Base-by-base conservation (phyloP, 2,888 invertebrate species). In the Cephonodes hylas region DNA sequence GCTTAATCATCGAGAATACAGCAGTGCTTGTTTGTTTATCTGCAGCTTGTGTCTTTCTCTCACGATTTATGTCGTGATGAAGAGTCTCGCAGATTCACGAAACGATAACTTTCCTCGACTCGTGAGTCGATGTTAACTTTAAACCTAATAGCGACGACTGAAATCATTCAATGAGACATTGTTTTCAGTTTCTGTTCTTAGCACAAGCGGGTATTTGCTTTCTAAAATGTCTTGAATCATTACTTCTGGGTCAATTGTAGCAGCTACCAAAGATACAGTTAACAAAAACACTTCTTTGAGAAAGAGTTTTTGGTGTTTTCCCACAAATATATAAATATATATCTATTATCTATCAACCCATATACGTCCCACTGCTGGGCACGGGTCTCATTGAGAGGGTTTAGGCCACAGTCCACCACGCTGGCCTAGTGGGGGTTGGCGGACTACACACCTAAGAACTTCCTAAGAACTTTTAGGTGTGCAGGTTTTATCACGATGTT, bases 61-160 rank as follows among this genome's bases (percentile, higher is more conserved):
- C 81, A 81, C 81, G 81, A 81, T 79, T 76, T 74, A 66, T 72
- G 84, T 85, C 86, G 85, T 86, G 84, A 85, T 82, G 83, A 81
- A 74, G 78, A 80, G 70, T 72, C 72, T 72, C 65, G 79, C 77
- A 81, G 90, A 91, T 90, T 78, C 91, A 90, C 89, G 89, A 87
- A 81, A 72, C 72, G 90, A 91, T 89, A 86, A 78, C 73, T 80
- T 76, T 73, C 71, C 69, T 70, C 68, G 65, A 75, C 76, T 80
- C 79, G 80, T 81, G 79, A 81, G 76, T 63, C 60, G 70, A 76
- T 80, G 69, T 75, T 76, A 73, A 78, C 73, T 68, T 71, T 71
- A 65, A 63, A 66, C 64, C 65, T 63, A 62, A 56, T 27, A 38
- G 48, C 23, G 65, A 64, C 63, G 64, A 59, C 62, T 69, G 27